Evolutionary conservation across 2,113 vertebrate genomes (phyloP).

Genomic region (Mellivora capensis): DNA sequence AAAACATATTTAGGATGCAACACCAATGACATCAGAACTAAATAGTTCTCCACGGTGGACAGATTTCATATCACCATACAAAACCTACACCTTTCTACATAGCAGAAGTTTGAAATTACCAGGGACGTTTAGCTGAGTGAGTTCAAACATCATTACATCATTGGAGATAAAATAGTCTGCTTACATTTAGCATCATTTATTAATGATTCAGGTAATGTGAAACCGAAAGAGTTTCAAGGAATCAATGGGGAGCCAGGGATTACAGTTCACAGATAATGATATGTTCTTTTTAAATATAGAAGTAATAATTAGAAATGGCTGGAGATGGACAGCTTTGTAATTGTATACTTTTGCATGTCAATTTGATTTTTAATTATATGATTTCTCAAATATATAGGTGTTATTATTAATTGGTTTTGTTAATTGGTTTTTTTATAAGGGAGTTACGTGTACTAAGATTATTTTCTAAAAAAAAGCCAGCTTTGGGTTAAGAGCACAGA

Average conservation of each 20-base stretch:
- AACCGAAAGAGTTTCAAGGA: not conserved
- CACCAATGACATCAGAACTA: not conserved
- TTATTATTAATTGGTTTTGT: not conserved
- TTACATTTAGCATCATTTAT: not conserved
- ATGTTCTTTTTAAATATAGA: not conserved
- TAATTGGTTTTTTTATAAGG: not conserved
- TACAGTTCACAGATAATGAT: not conserved
- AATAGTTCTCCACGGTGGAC: not conserved
- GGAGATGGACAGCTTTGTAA: not conserved
- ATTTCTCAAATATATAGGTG: not conserved
- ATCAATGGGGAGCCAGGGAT: not conserved
- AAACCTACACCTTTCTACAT: not conserved
- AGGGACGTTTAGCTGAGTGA: not conserved
- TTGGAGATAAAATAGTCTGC: not conserved
- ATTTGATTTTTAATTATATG: not conserved
- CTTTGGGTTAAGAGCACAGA: not conserved
- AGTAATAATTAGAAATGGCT: not conserved
- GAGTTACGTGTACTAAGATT: not conserved
- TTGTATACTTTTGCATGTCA: not conserved
- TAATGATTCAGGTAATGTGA: not conserved
- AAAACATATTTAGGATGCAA: not conserved
- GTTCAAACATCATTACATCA: not conserved
- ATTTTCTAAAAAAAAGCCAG: not conserved
- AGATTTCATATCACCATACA: not conserved
- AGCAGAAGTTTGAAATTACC: not conserved